A percentile compares a stretch with the other conserved stretches of the same genome.
Conservation (phyloP, 2,888 invertebrate genomes). For the Eupithecia dodoneata region DNA sequence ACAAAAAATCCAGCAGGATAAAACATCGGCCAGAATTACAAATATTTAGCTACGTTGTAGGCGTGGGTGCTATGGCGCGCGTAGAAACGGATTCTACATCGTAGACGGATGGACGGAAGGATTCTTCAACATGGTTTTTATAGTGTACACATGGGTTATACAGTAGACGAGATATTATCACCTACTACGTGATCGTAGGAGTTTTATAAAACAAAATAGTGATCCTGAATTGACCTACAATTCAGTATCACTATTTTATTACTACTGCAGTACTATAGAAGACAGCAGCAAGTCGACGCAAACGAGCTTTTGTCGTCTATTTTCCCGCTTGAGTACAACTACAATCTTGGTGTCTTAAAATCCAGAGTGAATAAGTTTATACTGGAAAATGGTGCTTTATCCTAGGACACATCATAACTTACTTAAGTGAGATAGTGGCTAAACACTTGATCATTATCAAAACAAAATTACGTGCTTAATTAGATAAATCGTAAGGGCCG, state of each 20-base stretch:
- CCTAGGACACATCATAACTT: too few species aligned
- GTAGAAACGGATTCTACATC: not conserved
- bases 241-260: too few species aligned
- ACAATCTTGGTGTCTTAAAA: too few species aligned
- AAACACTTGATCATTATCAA: too few species aligned
- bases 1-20: not conserved
- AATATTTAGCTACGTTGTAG: constrained; percentile 2
- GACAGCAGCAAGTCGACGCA: not conserved
- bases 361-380: too few species aligned
- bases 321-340: too few species aligned
- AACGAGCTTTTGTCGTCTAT: not conserved
- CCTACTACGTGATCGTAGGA: not conserved
- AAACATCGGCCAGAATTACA: not conserved
- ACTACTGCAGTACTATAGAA: not conserved
- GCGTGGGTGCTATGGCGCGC: not conserved
- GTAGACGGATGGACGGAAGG: not conserved
- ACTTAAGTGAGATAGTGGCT: too few species aligned
- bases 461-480: not conserved
- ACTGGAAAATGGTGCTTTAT: too few species aligned
- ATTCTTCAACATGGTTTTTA: not conserved
- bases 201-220: not conserved
- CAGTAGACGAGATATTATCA: not conserved
- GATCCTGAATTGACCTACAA: not conserved
- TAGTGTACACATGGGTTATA: not conserved
- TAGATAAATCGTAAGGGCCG: not conserved